These are phyloP conservation scores for Xiphophorus maculatus DNA, from an alignment of 2,113 vertebrate genomes.

Conservation along the genomic window DNA sequence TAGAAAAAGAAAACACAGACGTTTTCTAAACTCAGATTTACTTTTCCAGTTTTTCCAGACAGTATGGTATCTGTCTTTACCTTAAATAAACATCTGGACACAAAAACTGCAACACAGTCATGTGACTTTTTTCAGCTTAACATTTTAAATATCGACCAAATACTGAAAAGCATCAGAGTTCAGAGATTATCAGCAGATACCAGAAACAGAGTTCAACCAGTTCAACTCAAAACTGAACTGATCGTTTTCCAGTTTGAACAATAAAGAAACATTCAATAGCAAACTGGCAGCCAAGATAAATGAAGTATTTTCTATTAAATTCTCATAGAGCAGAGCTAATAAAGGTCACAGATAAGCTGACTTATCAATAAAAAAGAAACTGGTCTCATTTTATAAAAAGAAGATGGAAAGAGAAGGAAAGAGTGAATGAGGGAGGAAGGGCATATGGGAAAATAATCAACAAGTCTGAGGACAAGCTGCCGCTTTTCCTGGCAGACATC, in stretches of 20 bases:
- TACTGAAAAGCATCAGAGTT: not conserved
- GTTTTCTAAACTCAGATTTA: not conserved
- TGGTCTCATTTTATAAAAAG: not conserved
- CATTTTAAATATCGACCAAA: too few relatives aligned
- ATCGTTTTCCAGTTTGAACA: slow-evolving; percentile 1
- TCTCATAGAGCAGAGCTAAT: not conserved
- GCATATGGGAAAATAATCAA: slow-evolving; percentile 44
- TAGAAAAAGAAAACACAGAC: not conserved
- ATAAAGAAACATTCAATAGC: not conserved
- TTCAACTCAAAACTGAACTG: not conserved
- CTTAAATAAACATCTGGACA: not conserved
- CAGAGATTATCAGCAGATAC: not conserved
- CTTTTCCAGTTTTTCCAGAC: too few relatives aligned
- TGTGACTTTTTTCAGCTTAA: too few relatives aligned
- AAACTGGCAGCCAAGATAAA: slow-evolving; percentile 24
- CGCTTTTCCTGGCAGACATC: slow-evolving; percentile 31
- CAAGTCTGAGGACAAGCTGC: slow-evolving; percentile 12
- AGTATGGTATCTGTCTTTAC: too few relatives aligned
- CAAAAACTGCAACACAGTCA: too few relatives aligned
- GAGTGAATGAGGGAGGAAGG: slow-evolving; percentile 34
- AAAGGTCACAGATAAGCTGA: not conserved
- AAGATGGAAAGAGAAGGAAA: slow-evolving; percentile 8
- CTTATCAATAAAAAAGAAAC: not conserved
- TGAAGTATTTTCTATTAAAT: not conserved
- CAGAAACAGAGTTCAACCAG: not conserved